Percentiles rank a stretch among this genome's conserved stretches.
Conservation (phyloP, 2,888 invertebrate genomes). For the Phanerotoma sp. region DNA sequence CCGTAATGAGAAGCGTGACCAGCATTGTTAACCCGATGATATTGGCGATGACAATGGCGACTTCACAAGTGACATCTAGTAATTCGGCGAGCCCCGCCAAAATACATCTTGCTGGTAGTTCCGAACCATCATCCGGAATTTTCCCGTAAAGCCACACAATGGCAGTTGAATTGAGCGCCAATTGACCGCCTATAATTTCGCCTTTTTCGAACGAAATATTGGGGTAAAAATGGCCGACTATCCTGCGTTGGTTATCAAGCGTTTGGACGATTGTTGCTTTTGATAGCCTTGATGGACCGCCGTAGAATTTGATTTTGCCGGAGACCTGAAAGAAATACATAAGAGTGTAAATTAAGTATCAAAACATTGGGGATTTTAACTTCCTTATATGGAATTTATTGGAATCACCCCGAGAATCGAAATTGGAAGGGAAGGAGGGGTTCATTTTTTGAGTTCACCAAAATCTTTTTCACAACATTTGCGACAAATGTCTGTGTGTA, state of each 20-base stretch:
- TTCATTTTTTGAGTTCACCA: no score
- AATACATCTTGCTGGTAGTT: slow-evolving; percentile 65
- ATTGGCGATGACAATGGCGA: slow-evolving; percentile 69
- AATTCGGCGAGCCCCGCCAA: slow-evolving; percentile 69
- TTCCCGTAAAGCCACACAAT: slow-evolving; percentile 67
- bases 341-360: no score
- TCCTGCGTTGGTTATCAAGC: slow-evolving; percentile 57
- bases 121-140: slow-evolving; percentile 70
- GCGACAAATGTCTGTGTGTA: no score
- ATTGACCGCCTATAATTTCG: slow-evolving; percentile 60
- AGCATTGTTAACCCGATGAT: slow-evolving; percentile 63
- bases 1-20: slow-evolving; percentile 64
- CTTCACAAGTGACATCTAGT: slow-evolving; percentile 72
- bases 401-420: no score
- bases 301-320: slow-evolving; percentile 69
- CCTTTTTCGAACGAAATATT: slow-evolving; percentile 57
- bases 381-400: no score
- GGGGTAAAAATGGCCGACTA: slow-evolving; percentile 65
- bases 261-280: slow-evolving; percentile 66
- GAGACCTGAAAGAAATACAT: slow-evolving; percentile 61
- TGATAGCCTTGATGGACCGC: slow-evolving; percentile 69
- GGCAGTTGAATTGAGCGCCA: slow-evolving; percentile 60
- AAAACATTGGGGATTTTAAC: no score
- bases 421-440: no score
- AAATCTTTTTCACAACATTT: no score